Percentiles rank a stretch among this genome's conserved stretches.
Conservation (phyloP, 1,140 invertebrate species). For the Habropoda laboriosa region DNA sequence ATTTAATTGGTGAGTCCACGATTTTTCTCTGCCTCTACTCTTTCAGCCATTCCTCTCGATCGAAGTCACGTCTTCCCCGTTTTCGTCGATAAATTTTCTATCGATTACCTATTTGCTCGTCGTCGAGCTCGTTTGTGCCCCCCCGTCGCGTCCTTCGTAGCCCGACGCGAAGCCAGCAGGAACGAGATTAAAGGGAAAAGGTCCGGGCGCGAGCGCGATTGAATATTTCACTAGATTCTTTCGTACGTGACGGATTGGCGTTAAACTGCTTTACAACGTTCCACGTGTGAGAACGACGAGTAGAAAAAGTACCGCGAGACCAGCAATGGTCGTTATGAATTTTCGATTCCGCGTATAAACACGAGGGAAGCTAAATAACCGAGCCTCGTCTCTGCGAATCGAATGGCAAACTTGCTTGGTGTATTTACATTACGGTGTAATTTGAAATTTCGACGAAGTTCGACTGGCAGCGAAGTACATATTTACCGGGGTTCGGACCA, state of each 20-base stretch:
- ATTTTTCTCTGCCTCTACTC: conserved; percentile 14
- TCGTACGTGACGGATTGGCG: background rate
- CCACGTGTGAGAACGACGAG: background rate
- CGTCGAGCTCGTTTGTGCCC: too few species aligned
- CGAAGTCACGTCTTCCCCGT: background rate
- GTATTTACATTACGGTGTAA: conserved; percentile 21
- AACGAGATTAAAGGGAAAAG: background rate
- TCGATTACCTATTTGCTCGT: background rate
- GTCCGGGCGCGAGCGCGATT: background rate
- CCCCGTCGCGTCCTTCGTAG: too few species aligned
- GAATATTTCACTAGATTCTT: background rate
- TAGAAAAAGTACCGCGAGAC: background rate
- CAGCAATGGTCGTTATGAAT: conserved; percentile 26
- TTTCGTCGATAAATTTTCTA: background rate
- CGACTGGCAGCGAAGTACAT: background rate
- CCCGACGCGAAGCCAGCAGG: background rate
- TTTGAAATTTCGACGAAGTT: conserved; percentile 16
- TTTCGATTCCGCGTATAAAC: conserved; percentile 29
- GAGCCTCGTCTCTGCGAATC: background rate
- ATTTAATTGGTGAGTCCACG: conserved; percentile 39
- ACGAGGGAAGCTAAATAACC: conserved; percentile 8
- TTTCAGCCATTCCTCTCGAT: background rate
- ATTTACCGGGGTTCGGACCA: too few species aligned
- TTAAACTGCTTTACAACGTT: background rate
- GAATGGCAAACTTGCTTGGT: conserved; percentile 10